Conservation (phyloP, 2,797 vertebrate genomes). For the Taeniopygia guttata region DNA sequence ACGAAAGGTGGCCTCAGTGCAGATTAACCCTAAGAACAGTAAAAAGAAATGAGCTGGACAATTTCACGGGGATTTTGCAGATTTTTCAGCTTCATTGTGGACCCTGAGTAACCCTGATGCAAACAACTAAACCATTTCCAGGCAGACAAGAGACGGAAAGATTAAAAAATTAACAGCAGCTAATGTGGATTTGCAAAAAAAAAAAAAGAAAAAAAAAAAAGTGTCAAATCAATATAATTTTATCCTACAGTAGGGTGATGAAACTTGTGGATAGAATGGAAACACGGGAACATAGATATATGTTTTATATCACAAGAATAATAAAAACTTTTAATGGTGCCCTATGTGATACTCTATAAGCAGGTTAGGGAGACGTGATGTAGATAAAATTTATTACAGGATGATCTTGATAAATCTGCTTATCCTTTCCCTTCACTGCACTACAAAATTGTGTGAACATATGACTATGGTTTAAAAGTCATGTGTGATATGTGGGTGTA, state of each 20-base stretch:
- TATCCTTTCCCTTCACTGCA: neutral
- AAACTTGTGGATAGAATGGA: neutral
- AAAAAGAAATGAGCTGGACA: neutral
- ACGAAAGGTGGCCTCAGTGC: neutral
- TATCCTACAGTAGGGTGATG: neutral
- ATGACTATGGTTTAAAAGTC: neutral
- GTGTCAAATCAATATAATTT: neutral
- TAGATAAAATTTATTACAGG: neutral
- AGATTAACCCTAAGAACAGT: neutral
- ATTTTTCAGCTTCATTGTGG: neutral
- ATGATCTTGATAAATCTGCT: neutral
- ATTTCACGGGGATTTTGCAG: neutral
- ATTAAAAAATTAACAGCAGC: neutral
- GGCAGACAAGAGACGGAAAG: neutral
- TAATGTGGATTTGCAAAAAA: neutral
- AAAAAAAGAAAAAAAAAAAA: neutral
- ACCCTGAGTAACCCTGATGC: neutral
- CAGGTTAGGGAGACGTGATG: neutral
- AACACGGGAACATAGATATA: neutral
- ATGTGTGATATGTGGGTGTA: neutral
- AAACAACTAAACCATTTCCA: neutral
- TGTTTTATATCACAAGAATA: neutral
- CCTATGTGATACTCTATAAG: neutral
- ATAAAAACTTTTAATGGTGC: neutral
- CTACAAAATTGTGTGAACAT: neutral